Conservation (phyloP, 2,888 invertebrate species). For the Aphidius colemani region DNA sequence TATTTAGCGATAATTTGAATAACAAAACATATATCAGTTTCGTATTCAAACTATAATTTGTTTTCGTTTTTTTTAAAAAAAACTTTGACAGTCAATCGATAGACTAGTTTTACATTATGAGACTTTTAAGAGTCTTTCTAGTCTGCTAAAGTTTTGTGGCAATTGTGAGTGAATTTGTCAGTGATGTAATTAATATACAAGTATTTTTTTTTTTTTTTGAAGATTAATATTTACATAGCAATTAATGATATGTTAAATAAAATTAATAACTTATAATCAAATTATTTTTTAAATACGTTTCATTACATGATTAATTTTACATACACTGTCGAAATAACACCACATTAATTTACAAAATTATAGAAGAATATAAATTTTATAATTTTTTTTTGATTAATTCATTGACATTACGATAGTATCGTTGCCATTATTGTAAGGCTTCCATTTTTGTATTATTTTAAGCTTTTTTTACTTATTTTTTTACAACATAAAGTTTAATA, state of each 20-base stretch:
- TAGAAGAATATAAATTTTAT: too few species aligned
- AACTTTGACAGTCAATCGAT: constrained; percentile 8
- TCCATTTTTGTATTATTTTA: too few species aligned
- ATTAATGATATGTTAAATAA: background rate
- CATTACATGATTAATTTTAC: too few species aligned
- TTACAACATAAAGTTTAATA: too few species aligned
- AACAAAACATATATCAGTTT: background rate
- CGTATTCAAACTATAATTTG: background rate
- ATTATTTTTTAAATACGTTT: background rate
- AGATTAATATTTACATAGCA: constrained; percentile 1
- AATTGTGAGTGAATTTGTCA: constrained; percentile 11
- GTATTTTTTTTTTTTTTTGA: background rate
- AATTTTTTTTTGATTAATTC: too few species aligned
- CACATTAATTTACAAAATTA: too few species aligned
- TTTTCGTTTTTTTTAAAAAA: constrained; percentile 13
- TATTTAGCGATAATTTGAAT: constrained; percentile 12
- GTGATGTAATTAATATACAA: background rate
- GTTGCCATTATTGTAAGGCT: too few species aligned
- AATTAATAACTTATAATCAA: background rate
- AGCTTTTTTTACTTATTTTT: too few species aligned
- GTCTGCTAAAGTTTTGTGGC: constrained; percentile 10
- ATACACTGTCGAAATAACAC: too few species aligned
- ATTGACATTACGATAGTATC: too few species aligned
- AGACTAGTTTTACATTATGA: constrained; percentile 11
- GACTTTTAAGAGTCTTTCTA: constrained; percentile 8